Conservation (phyloP, 1,140 invertebrate genomes). For the Achroia grisella region DNA sequence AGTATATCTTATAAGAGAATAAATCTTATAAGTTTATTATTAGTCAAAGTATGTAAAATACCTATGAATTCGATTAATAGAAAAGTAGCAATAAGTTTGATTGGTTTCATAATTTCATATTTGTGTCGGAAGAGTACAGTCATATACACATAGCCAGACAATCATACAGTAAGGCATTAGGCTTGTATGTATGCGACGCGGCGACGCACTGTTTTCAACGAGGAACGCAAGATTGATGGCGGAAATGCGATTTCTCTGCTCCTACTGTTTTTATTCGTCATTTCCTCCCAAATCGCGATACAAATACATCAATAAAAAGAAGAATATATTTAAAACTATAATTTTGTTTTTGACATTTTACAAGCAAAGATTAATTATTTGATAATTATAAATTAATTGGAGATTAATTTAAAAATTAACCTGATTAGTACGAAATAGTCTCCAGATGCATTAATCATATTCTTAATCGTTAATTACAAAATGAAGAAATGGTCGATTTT, state of each 20-base stretch:
- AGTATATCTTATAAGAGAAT: no score
- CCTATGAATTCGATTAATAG: no score
- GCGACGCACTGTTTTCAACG: constrained; percentile 35
- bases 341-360: no score
- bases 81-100: no score
- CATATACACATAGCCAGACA: no score
- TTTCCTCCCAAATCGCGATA: constrained; percentile 34
- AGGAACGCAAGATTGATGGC: constrained; percentile 44
- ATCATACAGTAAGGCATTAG: no score
- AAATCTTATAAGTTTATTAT: no score
- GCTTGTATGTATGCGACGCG: no score
- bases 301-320: neutral
- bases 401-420: constrained; percentile 18
- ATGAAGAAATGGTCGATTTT: constrained; percentile 14
- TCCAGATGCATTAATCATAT: constrained; percentile 44
- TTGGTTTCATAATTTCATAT: no score
- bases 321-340: neutral
- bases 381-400: constrained; percentile 39
- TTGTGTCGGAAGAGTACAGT: no score
- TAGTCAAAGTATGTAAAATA: no score
- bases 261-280: constrained; percentile 48
- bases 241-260: constrained; percentile 41
- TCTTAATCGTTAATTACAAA: constrained; percentile 56
- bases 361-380: constrained; percentile 33
- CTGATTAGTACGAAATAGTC: constrained; percentile 24